A percentile compares a stretch with the other conserved stretches of the same genome.
These are phyloP conservation scores for Microctenopoma lineatum DNA, from an alignment of 2,797 vertebrate species.

Conservation along the genomic window DNA sequence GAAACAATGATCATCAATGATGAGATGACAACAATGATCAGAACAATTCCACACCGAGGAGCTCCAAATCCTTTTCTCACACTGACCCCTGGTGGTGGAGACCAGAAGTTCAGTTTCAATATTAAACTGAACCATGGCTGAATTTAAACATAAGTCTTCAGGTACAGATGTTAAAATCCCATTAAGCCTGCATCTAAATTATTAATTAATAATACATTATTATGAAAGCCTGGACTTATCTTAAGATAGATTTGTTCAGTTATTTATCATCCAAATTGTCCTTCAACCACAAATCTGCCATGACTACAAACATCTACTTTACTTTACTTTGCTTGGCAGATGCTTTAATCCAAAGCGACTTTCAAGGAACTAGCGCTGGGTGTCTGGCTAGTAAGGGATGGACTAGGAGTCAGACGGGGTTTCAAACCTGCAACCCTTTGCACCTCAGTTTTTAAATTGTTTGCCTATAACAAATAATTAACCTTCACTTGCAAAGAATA, in stretches of 20 bases:
- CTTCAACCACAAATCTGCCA: slow-evolving; percentile 21
- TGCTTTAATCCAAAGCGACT: too few relatives aligned
- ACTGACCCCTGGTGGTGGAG: slow-evolving; percentile 75
- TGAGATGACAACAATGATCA: not conserved
- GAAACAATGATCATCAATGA: not conserved
- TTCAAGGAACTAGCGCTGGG: too few relatives aligned
- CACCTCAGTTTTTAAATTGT: too few relatives aligned
- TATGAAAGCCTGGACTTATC: not conserved
- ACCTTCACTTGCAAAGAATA: slow-evolving; percentile 31
- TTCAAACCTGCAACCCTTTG: too few relatives aligned
- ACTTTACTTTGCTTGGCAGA: too few relatives aligned
- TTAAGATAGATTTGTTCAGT: slow-evolving; percentile 6
- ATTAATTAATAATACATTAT: too few relatives aligned
- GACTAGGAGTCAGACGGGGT: too few relatives aligned
- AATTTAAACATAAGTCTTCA: slow-evolving; percentile 28
- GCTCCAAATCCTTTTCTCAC: slow-evolving; percentile 39
- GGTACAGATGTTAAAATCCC: slow-evolving; percentile 18
- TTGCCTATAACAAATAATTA: too few relatives aligned
- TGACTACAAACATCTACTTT: not conserved
- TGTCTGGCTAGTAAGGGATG: too few relatives aligned
- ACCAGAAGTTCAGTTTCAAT: slow-evolving; percentile 18
- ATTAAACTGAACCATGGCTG: slow-evolving; percentile 8
- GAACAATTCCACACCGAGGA: slow-evolving; percentile 42
- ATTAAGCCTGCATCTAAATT: slow-evolving; percentile 1
- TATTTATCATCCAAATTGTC: slow-evolving; percentile 22